Evolutionary conservation across 2,113 vertebrate genomes (phyloP).

Genomic region (Phylloscopus whistleri): DNA sequence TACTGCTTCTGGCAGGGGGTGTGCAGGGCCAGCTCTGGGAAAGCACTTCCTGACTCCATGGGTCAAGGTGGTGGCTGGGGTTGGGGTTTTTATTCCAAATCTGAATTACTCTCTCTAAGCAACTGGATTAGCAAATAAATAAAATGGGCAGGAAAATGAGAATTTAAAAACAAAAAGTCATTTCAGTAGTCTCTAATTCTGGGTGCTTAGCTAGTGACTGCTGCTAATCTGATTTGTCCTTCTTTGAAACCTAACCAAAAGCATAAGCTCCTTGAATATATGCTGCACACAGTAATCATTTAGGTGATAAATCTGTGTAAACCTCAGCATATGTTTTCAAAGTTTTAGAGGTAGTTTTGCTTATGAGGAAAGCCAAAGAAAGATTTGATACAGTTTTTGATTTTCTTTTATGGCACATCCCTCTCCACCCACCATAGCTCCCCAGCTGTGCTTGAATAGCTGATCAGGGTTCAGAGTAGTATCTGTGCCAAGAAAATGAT

Average conservation of each 20-base stretch:
- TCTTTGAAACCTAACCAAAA: neutral
- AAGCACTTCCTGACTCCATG: neutral
- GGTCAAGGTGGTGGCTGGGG: neutral
- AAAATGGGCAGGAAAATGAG: neutral
- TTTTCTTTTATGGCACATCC: neutral
- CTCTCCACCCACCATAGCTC: neutral
- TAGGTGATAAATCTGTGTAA: neutral
- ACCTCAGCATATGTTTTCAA: neutral
- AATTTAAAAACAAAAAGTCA: neutral
- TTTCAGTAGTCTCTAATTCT: neutral
- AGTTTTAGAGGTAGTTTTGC: neutral
- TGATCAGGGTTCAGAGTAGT: neutral
- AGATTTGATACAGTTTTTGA: neutral
- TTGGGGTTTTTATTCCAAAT: accelerated
- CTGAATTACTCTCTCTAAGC: neutral
- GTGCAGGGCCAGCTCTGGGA: neutral
- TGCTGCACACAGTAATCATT: neutral
- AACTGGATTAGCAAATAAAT: neutral
- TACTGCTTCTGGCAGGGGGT: neutral
- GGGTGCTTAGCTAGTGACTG: neutral
- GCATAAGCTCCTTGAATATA: neutral
- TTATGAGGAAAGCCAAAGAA: neutral
- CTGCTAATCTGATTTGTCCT: conserved; percentile 17
- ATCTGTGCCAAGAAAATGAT: neutral
- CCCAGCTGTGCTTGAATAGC: neutral